Base-by-base conservation (phyloP, 92 coral and sea anemone species). In the Virgularia gustaviana region DNA sequence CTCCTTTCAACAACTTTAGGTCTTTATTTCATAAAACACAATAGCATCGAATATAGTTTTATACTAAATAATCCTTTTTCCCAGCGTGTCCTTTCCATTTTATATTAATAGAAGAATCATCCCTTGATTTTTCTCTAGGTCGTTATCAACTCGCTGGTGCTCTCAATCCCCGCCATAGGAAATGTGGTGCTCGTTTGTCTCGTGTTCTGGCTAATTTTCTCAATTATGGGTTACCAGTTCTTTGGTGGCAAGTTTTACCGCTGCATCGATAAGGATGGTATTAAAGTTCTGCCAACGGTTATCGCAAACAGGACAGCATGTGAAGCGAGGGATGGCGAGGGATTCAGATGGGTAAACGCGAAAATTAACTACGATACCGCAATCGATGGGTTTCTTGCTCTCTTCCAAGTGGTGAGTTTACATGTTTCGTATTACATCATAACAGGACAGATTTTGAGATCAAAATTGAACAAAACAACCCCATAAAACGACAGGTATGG, bases 131-230 rank as follows among this genome's bases (percentile, higher is more conserved):
- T 53, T 54, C 47, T 37, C 71, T 25, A 91, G 96, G 90, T 92
- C 78, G 98, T 92, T 23, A 90, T 92, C 27, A 92, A 92, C 83
- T 92, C 98, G 16, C 72, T 92, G 38, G 98, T 92, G 43, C 88
- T 89, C 34, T 95, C 98, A 9, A 89, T 92, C 24, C 98, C 98
- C 4, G 98, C 98, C 37, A 92, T 92, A 49, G 95, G 89, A n/a
- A 92, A 92, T 39, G 95, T 92, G 28, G 72, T 92, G 67, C 83
- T 92, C 6, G 98, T 92, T 12, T 92, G 98, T 45, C 83, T 92
- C 76, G 88, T 92, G 49, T 92, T 92, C 76, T 92, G 98, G 98
- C 76, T 92, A n/a, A 92, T 92, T 81, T 92, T 92, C 71, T 83
- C 94, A 45, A 92, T 92, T 47, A 90, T 92, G 79, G 98, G 98